Conservation (phyloP, 1,140 invertebrate species). For the Lucilia cuprina region DNA sequence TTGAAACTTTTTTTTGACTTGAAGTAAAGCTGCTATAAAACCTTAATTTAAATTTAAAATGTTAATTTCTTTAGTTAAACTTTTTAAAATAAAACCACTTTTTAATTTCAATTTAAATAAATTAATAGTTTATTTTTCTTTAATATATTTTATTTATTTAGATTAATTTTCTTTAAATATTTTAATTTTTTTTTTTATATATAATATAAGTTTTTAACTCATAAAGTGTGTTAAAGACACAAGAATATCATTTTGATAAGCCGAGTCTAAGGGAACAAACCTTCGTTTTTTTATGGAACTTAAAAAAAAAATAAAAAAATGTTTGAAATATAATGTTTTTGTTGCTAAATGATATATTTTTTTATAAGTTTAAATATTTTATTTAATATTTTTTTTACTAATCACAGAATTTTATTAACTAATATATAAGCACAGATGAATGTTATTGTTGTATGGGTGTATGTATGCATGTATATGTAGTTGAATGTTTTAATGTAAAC, state of each 20-base stretch:
- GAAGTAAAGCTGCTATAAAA: too few relatives aligned
- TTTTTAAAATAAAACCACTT: background rate
- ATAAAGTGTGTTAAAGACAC: too few relatives aligned
- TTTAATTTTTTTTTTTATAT: too few relatives aligned
- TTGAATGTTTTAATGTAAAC: background rate
- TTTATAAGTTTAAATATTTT: too few relatives aligned
- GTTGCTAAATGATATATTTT: background rate
- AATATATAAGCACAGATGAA: background rate
- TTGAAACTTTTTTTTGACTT: too few relatives aligned
- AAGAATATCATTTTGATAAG: background rate
- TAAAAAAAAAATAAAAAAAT: too few relatives aligned
- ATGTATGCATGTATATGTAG: background rate
- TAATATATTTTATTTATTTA: background rate
- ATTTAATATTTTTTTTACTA: background rate
- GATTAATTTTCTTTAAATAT: too few relatives aligned
- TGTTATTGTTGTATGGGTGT: too few relatives aligned
- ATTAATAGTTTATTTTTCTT: background rate
- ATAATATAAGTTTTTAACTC: too few relatives aligned
- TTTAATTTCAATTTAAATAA: background rate
- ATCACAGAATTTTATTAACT: conserved; percentile 6
- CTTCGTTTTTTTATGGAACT: background rate
- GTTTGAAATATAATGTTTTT: too few relatives aligned
- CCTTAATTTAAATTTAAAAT: too few relatives aligned
- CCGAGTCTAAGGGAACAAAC: background rate
- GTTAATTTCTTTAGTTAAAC: too few relatives aligned